Conservation (phyloP, 1,140 invertebrate species). For the Gryllus bimaculatus region DNA sequence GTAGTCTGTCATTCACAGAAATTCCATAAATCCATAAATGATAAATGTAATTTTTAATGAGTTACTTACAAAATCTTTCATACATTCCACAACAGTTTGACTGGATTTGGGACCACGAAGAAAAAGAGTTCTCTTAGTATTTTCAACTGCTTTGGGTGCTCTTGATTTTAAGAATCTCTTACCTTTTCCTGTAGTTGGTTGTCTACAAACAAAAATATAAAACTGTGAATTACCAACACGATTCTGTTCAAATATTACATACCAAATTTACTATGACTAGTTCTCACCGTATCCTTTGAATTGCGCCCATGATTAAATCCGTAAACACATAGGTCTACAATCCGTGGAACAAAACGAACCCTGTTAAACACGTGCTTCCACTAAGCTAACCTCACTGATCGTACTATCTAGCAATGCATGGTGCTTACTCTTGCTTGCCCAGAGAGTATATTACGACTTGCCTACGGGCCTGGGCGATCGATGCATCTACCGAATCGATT, state of each 20-base stretch:
- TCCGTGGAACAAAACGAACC: too few relatives aligned
- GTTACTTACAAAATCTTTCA: slow-evolving; percentile 75
- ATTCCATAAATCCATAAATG: background rate
- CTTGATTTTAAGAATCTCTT: slow-evolving; percentile 71
- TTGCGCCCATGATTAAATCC: background rate
- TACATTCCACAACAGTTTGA: slow-evolving; percentile 55
- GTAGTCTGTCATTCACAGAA: slow-evolving; percentile 18
- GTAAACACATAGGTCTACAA: background rate
- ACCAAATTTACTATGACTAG: background rate
- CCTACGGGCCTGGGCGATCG: too few relatives aligned
- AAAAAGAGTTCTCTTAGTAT: slow-evolving; percentile 74
- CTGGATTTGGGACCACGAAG: slow-evolving; percentile 79
- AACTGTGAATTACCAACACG: background rate
- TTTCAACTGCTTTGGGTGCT: slow-evolving; percentile 84
- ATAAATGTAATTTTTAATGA: slow-evolving; percentile 14
- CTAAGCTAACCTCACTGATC: too few relatives aligned
- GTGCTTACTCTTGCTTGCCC: too few relatives aligned
- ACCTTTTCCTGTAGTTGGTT: slow-evolving; percentile 80
- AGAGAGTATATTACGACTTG: too few relatives aligned
- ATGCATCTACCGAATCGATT: too few relatives aligned
- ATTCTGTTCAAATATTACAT: background rate
- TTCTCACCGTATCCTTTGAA: background rate
- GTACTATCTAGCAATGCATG: too few relatives aligned
- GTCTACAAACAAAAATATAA: slow-evolving; percentile 44
- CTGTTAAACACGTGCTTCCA: too few relatives aligned